Evolutionary conservation across 2,888 invertebrate genomes (phyloP), one percentile per base, ranked within the genome.

Genomic region (Ernsta delagoae): DNA sequence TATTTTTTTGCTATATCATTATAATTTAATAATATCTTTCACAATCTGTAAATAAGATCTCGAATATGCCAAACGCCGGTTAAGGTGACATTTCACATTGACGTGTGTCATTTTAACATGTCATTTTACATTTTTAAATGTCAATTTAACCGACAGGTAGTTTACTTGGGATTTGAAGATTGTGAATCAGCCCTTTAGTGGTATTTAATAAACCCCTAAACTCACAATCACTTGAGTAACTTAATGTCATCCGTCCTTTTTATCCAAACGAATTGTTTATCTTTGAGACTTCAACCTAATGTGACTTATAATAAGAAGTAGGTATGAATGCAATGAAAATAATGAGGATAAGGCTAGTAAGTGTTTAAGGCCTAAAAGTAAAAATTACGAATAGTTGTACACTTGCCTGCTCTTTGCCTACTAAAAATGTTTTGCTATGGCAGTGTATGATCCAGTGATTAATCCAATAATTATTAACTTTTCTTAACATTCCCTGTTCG

Each of bases 191-290:
- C 1, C 24, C 24, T 3, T 24, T 24, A 24, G 24, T 24, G 24
- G 24, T 24, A 24, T 3, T 24, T 1, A 24, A 56, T 34, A 56
- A 34, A 34, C n/a, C 11, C 53, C 36, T 53, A 12, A 24, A 5
- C 41, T 39, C 5, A 59, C 24, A 39, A 12, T 59, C 8, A 5
- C 34, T 56, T 48, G 39, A 48, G 39, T 48, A 61, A 56, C 67
- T 67, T 67, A 67, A 57, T 61, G 61, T 56, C 61, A 62, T 68
- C 67, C 67, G 67, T 68, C 67, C 67, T 56, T 61, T 48, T 54
- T 60, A 54, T 65, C 24, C 9, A 45, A 56, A 56, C 48, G 54
- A 45, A 56, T 53, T 61, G n/a, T 56, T 6, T 34, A 56, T 67
- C 36, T 56, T 61, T 53, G 43, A 56, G 59, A 59, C 59, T 53